These are phyloP conservation scores for Smutsia temminckii DNA, from an alignment of 2,797 vertebrate species.

Conservation along the genomic window DNA sequence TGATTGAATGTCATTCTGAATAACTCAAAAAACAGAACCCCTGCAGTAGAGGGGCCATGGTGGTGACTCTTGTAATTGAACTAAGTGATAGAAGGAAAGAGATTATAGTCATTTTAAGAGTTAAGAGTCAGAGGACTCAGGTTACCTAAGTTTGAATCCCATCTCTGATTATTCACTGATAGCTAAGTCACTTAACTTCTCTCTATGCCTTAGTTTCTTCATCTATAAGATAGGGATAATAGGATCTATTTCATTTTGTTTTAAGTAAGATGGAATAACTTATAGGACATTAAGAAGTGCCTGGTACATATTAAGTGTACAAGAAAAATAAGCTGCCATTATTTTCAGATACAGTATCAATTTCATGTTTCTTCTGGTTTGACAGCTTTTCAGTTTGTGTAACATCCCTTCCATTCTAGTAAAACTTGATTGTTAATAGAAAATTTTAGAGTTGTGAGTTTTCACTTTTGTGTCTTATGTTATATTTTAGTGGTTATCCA, in stretches of 20 bases:
- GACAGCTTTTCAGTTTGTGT: background rate
- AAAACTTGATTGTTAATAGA: background rate
- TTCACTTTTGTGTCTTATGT: constrained; percentile 21
- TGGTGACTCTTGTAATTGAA: constrained; percentile 16
- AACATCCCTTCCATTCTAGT: background rate
- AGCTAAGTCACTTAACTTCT: background rate
- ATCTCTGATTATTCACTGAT: too few species aligned
- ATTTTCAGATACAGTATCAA: background rate
- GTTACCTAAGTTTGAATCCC: background rate
- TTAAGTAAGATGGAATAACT: constrained; percentile 38
- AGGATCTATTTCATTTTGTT: background rate
- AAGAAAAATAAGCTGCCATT: constrained; percentile 45
- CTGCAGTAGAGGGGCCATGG: background rate
- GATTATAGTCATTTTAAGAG: background rate
- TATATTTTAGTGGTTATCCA: constrained; percentile 11
- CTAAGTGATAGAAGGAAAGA: background rate
- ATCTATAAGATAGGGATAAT: background rate
- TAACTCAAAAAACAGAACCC: background rate
- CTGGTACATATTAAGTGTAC: background rate
- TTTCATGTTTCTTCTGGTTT: background rate
- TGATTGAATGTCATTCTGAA: background rate
- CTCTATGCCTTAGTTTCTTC: background rate
- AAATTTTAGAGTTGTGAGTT: background rate
- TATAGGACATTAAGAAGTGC: background rate
- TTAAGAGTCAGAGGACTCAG: background rate